phyloP scores from a whole-genome alignment of 2,888 invertebrate genomes.

The Meiosimyza decipiens region DNA sequence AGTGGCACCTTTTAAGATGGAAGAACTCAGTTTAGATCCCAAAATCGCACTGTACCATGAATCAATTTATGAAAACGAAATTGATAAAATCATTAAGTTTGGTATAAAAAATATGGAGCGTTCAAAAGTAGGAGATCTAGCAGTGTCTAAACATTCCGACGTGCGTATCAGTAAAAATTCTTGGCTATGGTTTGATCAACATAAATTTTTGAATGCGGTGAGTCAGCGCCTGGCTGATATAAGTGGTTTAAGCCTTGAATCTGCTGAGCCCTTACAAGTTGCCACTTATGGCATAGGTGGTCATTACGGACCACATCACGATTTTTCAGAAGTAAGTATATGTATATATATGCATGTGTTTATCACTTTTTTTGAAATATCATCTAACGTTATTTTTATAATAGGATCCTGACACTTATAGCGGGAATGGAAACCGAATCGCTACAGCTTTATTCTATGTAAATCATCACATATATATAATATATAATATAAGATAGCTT shows the following conservation, averaged over 20 bases:
- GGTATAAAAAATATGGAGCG: conserved; percentile 39
- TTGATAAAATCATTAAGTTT: conserved; percentile 37
- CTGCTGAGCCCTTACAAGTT: conserved; percentile 45
- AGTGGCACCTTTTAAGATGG: conserved; percentile 48
- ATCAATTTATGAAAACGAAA: conserved; percentile 41
- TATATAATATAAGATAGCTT: too few relatives aligned
- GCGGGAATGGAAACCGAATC: conserved; percentile 44
- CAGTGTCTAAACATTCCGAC: conserved; percentile 22
- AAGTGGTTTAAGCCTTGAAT: conserved; percentile 46
- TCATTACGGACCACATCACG: conserved; percentile 47
- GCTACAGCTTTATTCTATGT: conserved; percentile 50
- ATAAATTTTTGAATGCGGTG: conserved; percentile 40
- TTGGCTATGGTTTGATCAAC: conserved; percentile 41
- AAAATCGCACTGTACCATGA: conserved; percentile 45
- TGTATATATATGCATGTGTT: too few relatives aligned
- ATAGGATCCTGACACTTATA: too few relatives aligned
- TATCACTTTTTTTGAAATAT: not conserved
- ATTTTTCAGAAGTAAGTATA: conserved; percentile 36
- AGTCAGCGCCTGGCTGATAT: conserved; percentile 46
- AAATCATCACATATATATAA: conserved; percentile 28
- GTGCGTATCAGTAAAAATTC: conserved; percentile 46
- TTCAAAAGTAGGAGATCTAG: conserved; percentile 43
- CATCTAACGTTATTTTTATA: too few relatives aligned
- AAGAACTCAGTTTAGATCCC: conserved; percentile 47
- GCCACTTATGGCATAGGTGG: conserved; percentile 51